Conservation (phyloP, 2,797 vertebrate species). For the Labeo calbasu region DNA sequence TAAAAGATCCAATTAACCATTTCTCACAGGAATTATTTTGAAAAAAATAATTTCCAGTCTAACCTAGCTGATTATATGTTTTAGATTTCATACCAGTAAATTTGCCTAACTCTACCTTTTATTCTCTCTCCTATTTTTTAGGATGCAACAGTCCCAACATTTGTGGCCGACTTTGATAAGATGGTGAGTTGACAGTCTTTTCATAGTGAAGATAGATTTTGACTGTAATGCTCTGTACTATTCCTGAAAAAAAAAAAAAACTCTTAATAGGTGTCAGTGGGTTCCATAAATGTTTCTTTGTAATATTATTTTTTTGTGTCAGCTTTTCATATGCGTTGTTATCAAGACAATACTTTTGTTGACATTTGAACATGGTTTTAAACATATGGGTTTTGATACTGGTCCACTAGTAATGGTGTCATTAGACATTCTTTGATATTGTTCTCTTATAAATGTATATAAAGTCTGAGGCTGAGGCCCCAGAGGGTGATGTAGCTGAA, state of each 20-base stretch:
- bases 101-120: conserved; percentile 20
- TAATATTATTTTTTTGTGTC: neutral
- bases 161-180: conserved; percentile 76
- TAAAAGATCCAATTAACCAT: conserved; percentile 43
- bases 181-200: conserved; percentile 72
- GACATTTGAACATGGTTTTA: neutral
- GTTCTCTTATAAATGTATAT: conserved; percentile 47
- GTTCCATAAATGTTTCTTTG: neutral
- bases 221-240: neutral
- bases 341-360: neutral
- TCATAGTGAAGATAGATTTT: neutral
- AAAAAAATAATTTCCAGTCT: conserved; percentile 8
- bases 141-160: conserved; percentile 67
- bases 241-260: neutral
- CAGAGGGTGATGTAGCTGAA: conserved; percentile 54
- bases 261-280: neutral
- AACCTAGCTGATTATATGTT: conserved; percentile 20
- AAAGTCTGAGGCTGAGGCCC: conserved; percentile 69
- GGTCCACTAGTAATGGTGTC: neutral
- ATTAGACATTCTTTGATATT: conserved; percentile 18
- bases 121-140: conserved; percentile 47
- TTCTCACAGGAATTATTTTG: conserved; percentile 17
- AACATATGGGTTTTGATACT: neutral
- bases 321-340: neutral
- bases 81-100: conserved; percentile 14